Base-by-base conservation (phyloP, 1,140 invertebrate species). In the Schlechtendalia chinensis region DNA sequence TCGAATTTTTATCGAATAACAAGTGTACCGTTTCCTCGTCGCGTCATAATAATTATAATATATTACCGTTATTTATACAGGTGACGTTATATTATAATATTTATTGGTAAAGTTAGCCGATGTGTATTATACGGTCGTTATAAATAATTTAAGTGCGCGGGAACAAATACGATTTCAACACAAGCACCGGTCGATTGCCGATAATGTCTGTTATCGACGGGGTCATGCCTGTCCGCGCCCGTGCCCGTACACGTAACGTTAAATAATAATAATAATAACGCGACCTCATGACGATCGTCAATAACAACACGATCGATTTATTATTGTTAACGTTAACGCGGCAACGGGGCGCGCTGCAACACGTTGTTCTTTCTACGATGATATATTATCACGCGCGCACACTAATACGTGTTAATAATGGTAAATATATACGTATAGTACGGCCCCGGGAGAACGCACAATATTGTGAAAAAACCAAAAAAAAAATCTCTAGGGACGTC, bases 211-310 rank as follows among this genome's bases (percentile, higher is more conserved):
- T 67, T 47, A 45, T 47, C 12, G 65, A 67, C 12, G 39, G 65
- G 61, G 63, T 65, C 63, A 65, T 65, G n/a, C 22, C n/a, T 67
- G 65, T 67, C 19, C n/a, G 32, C 32, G n/a, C 32, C 39, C 22
- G 45, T 45, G n/a, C 32, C 12, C n/a, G 12, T 11, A 11, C 32
- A 8, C 32, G 5, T 67, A 45, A 47, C 22, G n/a, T 29, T 29
- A 16, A 32, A 27, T 67, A 22, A 22, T 65, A 39, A 63, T n/a
- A 5, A 8, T 16, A 32, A 39, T 4, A 63, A 32, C 22, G 65
- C 45, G 39, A 67, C 65, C n/a, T 47, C n/a, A 45, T 5, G n/a
- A 11, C 2, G 32, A 67, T 47, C n/a, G n/a, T 67, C 45, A 67
- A 12, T 47, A 14, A 39, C 32, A 45, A 39, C 32, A 45, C 45